Evolutionary conservation across 2,888 invertebrate species (phyloP).

Genomic region (Rotaria magnacalcarata): DNA sequence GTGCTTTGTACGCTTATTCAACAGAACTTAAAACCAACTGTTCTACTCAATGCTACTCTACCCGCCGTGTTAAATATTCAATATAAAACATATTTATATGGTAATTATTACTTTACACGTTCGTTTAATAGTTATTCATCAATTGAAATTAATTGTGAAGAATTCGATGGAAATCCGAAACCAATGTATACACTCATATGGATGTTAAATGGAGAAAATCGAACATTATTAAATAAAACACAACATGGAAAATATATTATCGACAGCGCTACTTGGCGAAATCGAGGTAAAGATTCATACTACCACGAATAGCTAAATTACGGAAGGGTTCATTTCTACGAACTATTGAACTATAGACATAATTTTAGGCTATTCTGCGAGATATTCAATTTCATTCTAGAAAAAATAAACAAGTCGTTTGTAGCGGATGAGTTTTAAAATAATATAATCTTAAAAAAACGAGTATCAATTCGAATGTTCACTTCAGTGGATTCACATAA

Average conservation of each 20-base stretch:
- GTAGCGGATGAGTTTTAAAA: no score
- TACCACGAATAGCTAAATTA: not conserved
- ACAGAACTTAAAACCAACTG: not conserved
- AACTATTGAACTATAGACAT: no score
- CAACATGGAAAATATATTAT: not conserved
- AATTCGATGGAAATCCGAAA: constrained; percentile 34
- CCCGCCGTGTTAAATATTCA: not conserved
- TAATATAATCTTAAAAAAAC: no score
- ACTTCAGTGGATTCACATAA: no score
- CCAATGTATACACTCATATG: not conserved
- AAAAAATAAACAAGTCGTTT: no score
- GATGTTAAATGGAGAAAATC: not conserved
- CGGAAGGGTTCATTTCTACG: no score
- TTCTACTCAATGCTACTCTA: not conserved
- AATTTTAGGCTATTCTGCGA: no score
- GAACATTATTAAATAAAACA: not conserved
- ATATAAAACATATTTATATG: constrained; percentile 30
- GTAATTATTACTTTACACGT: constrained; percentile 3
- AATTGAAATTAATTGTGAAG: constrained; percentile 25
- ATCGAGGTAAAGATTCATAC: not conserved
- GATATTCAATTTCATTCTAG: no score
- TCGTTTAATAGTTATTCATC: not conserved
- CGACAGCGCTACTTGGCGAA: not conserved
- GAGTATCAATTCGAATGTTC: no score
- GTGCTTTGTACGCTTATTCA: not conserved